Base-by-base conservation (phyloP, 2,888 invertebrate genomes). In the Hermodice carunculata region DNA sequence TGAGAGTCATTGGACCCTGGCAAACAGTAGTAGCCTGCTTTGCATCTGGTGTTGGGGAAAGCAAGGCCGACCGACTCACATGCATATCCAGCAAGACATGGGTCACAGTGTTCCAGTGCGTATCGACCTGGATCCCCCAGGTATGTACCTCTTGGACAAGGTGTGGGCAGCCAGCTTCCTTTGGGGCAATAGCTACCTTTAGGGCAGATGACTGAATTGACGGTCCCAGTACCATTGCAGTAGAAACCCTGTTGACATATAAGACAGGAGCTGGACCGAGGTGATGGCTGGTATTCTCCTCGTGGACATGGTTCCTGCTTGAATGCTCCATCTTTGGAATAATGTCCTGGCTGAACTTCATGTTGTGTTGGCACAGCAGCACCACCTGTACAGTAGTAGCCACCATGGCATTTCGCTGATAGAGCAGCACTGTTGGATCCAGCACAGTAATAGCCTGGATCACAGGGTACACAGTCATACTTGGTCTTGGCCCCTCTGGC, bases 351-450 rank as follows among this genome's bases (percentile, higher is more conserved):
- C 11, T 75, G 73, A 4, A 79, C 76, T 19, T 76, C 81, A 64
- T 72, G 59, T 69, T 84, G 84, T 17, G 78, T 83, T 3, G 81
- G 76, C 5, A 75, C 73, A 4, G 76, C 73, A 4, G 83, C 68
- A 17, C 84, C 84, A 29, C 84, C 84, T 3, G 79, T 80, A 63
- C 84, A 84, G 64, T 79, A 84, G 67, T 80, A 84, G 4, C 84
- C 84, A 37, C 82, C 73, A 4, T 79, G 74, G 74, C 84, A 84
- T 17, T 29, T 28, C n/a, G 3, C 31, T 14, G 22, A n/a, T 3
- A 56, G 40, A 22, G 49, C 61, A 14, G 56, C 57, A 26, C 58
- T 75, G 63, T 78, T 80, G 14, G 80, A 78, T 8, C 82, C 82
- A n/a, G 82, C 78, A 71, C 82, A 83, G 71, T 71, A 83, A 57